Evolutionary conservation across 2,797 vertebrate species (phyloP).

Genomic region (Neomorphus geoffroyi): DNA sequence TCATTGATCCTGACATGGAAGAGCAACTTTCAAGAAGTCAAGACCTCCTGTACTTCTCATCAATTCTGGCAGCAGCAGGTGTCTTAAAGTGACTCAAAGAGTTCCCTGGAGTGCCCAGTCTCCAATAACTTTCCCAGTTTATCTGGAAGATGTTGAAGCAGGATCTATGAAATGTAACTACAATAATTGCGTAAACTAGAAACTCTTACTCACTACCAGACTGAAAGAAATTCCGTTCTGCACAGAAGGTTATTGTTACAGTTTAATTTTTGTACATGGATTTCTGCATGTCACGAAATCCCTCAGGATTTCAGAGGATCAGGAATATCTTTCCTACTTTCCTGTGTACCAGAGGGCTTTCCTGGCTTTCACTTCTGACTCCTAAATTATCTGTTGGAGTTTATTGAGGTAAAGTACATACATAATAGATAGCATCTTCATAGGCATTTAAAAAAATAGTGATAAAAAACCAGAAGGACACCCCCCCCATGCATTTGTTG

Average conservation of each 20-base stretch:
- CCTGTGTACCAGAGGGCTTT: not conserved
- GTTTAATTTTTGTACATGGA: not conserved
- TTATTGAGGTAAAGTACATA: not conserved
- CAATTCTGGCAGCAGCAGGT: no score
- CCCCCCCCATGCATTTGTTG: not conserved
- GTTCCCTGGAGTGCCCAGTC: not conserved
- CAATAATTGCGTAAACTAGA: not conserved
- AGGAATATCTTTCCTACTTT: not conserved
- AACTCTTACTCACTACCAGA: not conserved
- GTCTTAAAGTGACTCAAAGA: no score
- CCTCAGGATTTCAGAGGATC: not conserved
- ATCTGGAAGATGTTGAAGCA: not conserved
- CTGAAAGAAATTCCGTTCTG: not conserved
- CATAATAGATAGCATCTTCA: not conserved
- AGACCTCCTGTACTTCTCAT: no score
- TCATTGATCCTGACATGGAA: no score
- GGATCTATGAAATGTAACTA: not conserved
- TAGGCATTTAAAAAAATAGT: not conserved
- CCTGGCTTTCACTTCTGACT: not conserved
- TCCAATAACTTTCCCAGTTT: not conserved
- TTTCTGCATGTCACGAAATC: not conserved
- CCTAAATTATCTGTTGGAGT: not conserved
- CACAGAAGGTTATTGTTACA: not conserved
- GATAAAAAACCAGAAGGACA: not conserved
- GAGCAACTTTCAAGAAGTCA: no score